These are phyloP conservation scores for Pammene fasciana DNA, from an alignment of 2,888 invertebrate species.

Conservation along the genomic window DNA sequence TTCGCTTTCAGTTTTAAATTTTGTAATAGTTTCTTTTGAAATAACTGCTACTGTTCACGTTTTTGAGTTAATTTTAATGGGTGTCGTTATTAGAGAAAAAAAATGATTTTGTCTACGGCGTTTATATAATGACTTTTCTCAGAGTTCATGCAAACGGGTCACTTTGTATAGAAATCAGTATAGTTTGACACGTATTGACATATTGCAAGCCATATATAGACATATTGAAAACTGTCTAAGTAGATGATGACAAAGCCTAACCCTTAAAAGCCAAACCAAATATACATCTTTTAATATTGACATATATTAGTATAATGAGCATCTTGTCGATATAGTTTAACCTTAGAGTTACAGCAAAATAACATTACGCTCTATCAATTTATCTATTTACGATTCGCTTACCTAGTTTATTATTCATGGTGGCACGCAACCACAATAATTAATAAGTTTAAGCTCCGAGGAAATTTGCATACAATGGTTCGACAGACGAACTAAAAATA, in stretches of 20 bases:
- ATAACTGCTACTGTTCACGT: conserved; percentile 31
- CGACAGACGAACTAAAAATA: conserved; percentile 45
- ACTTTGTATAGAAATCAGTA: no score
- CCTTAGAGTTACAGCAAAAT: background rate
- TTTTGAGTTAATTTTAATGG: conserved; percentile 27
- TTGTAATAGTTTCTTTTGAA: conserved; percentile 36
- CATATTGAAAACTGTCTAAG: no score
- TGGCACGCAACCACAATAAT: conserved; percentile 72
- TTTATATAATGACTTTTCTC: background rate
- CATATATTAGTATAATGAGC: no score
- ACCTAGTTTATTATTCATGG: conserved; percentile 65
- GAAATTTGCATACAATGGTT: conserved; percentile 77
- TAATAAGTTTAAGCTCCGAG: conserved; percentile 77
- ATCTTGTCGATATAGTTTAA: no score
- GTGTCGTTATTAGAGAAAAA: conserved; percentile 23
- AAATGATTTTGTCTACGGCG: background rate
- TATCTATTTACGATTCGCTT: conserved; percentile 25
- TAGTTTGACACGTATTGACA: no score
- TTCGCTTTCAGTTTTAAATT: conserved; percentile 40
- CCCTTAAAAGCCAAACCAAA: no score
- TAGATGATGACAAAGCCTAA: no score
- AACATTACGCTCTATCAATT: conserved; percentile 17
- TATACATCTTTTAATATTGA: no score
- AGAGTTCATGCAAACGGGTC: no score
- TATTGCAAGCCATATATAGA: no score